Evolutionary conservation across 2,888 invertebrate species (phyloP).

Genomic region (Dryococelus australis): DNA sequence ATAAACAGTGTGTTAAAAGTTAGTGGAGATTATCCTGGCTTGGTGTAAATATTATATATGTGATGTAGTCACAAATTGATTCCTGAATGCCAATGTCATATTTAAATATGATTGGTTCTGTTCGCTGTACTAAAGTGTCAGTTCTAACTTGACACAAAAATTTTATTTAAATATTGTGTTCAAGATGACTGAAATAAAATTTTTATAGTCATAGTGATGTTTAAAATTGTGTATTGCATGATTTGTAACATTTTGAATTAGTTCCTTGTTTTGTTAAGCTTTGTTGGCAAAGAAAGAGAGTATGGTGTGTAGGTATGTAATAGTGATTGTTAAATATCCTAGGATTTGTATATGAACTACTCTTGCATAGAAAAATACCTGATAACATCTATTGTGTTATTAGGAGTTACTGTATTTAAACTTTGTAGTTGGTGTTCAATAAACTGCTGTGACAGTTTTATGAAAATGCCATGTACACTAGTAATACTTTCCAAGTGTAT

Average conservation of each 20-base stretch:
- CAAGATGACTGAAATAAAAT: background rate
- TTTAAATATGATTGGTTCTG: background rate
- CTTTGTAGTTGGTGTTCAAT: background rate
- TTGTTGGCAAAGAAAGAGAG: background rate
- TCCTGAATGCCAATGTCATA: background rate
- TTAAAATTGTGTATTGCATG: background rate
- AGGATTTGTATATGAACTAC: background rate
- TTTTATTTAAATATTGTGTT: background rate
- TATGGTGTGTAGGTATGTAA: background rate
- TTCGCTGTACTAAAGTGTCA: background rate
- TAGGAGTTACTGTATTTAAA: background rate
- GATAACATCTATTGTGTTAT: background rate
- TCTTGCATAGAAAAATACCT: background rate
- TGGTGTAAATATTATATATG: background rate
- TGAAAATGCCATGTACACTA: background rate
- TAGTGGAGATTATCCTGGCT: background rate
- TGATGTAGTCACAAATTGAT: background rate
- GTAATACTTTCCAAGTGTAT: background rate
- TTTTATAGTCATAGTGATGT: background rate
- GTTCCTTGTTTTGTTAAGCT: background rate
- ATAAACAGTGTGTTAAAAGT: slow-evolving; percentile 29
- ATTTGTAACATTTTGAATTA: background rate
- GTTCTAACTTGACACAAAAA: background rate
- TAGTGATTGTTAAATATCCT: background rate
- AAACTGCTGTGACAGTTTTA: background rate